A percentile compares a stretch with the other conserved stretches of the same genome.
phyloP scores from a whole-genome alignment of 2,113 vertebrate species.

The Sphaerodactylus townsendi region DNA sequence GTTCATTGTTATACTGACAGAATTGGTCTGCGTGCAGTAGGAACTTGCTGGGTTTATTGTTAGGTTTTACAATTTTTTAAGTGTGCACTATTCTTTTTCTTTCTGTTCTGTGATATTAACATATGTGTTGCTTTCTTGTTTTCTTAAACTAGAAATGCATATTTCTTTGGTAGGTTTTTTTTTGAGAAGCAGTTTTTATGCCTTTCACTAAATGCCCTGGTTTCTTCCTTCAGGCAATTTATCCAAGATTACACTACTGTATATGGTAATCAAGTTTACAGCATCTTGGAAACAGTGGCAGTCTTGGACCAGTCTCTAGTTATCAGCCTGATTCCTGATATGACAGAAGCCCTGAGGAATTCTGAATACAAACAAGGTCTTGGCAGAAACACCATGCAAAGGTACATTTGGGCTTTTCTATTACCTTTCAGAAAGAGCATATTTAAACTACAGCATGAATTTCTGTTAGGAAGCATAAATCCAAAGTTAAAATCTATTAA shows the following conservation, averaged over 20 bases:
- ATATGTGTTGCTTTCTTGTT: background rate
- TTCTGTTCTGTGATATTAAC: background rate
- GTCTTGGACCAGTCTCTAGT: constrained; percentile 79
- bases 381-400: constrained; percentile 85
- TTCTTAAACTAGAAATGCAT: background rate
- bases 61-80: background rate
- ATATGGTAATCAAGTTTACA: constrained; percentile 86
- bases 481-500: background rate
- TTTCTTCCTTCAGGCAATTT: constrained; percentile 81
- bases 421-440: background rate
- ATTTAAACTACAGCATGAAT: background rate
- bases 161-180: constrained; percentile 30
- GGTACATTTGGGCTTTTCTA: constrained; percentile 73
- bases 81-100: background rate
- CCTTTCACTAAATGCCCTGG: constrained; percentile 32
- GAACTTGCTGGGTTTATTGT: constrained; percentile 5
- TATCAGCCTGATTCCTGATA: constrained; percentile 80
- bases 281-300: constrained; percentile 83
- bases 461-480: background rate
- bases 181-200: constrained; percentile 31
- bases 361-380: constrained; percentile 89
- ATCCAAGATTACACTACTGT: constrained; percentile 84
- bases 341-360: constrained; percentile 85
- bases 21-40: background rate
- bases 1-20: background rate